Base-by-base conservation (phyloP, 2,797 vertebrate species). In the Mastacembelus armatus region DNA sequence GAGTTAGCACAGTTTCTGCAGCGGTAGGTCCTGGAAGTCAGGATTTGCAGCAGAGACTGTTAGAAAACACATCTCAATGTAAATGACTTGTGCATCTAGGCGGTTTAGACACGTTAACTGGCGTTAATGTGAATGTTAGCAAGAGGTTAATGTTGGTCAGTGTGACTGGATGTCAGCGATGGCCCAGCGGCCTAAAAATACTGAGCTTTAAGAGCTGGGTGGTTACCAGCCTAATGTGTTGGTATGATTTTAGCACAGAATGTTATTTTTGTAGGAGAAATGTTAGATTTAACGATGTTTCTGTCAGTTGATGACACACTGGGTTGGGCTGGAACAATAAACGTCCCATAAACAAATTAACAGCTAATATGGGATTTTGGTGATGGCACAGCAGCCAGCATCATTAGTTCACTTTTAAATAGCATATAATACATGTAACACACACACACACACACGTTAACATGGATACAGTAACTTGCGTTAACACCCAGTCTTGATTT, bases 321-420 rank as follows among this genome's bases (percentile, higher is more conserved):
- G 88, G 87, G 80, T 50, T 89, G 80, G 86, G 80, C 81, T 81
- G 63, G 39, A 80, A 81, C 81, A 80, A 81, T 66, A 78, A 78
- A 74, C 57, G 71, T 85, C 77, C 85, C 62, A 80, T 83, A 76
- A 81, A 83, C 75, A 85, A 65, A 83, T 83, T 67, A 50, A 54
- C 27, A 48, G 55, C 47, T 71, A 51, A 77, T 79, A 58, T 50
- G 44, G 4, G 27, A 61, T 64, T 54, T 39, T 35, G 15, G 33
- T n/a, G 10, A 48, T 4, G 38, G 11, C n/a, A n/a, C 22, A 55
- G 0, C 7, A 42, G 26, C 1, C 40, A 26, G 10, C 7, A 33
- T 19, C 5, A 10, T 1, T 4, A 16, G 1, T 10, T 21, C 15
- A 55, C 24, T 16, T 22, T 3, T 22, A 21, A 7, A 59, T 16